Conservation (phyloP, 2,797 vertebrate species). For the Pelochelys cantorii region DNA sequence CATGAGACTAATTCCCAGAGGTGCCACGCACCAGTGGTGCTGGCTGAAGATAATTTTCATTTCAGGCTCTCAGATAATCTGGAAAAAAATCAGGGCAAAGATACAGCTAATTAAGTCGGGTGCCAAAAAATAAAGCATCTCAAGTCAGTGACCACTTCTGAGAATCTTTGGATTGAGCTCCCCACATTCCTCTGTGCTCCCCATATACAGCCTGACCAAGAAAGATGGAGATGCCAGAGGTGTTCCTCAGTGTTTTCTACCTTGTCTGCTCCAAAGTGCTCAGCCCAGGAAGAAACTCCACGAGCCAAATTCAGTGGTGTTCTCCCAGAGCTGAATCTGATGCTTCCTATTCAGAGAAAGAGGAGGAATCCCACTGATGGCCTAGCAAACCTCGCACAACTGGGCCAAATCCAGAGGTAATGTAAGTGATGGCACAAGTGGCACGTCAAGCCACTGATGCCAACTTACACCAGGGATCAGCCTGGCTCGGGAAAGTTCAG, state of each 20-base stretch:
- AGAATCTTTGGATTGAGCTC: background rate
- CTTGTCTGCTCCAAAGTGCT: constrained; percentile 47
- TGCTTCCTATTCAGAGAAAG: fast-evolving
- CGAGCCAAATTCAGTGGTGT: background rate
- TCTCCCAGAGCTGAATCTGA: background rate
- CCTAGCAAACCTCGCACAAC: background rate
- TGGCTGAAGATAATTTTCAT: background rate
- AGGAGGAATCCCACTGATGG: background rate
- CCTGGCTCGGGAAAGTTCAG: background rate
- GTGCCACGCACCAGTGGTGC: background rate
- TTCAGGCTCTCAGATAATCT: background rate
- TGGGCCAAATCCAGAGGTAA: background rate
- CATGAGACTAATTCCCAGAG: background rate
- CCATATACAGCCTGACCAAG: constrained; percentile 41
- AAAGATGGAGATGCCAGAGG: background rate
- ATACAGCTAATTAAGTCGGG: background rate
- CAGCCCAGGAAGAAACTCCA: constrained; percentile 18
- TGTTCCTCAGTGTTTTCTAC: background rate
- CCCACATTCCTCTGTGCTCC: background rate
- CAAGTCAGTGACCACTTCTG: background rate
- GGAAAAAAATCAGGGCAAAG: background rate
- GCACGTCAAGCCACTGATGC: background rate
- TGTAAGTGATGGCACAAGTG: background rate
- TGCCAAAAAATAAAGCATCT: background rate
- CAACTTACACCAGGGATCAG: background rate